These are phyloP conservation scores for Stenurella melanura DNA, from an alignment of 2,888 invertebrate genomes.

Conservation along the genomic window DNA sequence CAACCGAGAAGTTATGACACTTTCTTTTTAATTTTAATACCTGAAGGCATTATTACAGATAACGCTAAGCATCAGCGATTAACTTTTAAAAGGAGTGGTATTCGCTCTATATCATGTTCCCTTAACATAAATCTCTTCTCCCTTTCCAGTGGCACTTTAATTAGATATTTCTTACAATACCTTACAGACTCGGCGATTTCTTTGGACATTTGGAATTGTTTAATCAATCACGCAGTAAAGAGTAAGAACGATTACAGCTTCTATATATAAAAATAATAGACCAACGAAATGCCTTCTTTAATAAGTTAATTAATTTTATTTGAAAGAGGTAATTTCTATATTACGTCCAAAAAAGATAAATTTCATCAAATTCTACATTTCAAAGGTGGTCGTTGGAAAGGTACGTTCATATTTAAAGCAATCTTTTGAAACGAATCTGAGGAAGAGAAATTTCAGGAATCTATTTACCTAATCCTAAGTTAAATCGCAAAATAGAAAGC, in stretches of 20 bases:
- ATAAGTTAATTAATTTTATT: background rate
- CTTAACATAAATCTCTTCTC: constrained; percentile 16
- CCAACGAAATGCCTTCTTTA: background rate
- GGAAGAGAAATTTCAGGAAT: too few species aligned
- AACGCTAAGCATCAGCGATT: background rate
- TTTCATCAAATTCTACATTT: too few species aligned
- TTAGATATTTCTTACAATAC: constrained; percentile 18
- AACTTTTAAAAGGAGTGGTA: background rate
- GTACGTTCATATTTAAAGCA: too few species aligned
- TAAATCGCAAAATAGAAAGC: too few species aligned
- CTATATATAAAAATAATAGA: background rate
- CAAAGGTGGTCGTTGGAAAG: too few species aligned
- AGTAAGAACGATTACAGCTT: background rate
- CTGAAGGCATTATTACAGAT: background rate
- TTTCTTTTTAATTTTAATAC: background rate
- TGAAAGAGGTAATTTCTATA: too few species aligned
- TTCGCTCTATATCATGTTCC: background rate
- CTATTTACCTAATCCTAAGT: too few species aligned
- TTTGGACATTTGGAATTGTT: constrained; percentile 5
- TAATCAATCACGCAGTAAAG: constrained; percentile 29
- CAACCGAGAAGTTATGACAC: too few species aligned
- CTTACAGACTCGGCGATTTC: constrained; percentile 11
- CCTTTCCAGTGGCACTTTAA: constrained; percentile 4
- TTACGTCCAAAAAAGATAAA: too few species aligned
- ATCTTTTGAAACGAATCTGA: too few species aligned